These are phyloP conservation scores for Drosophila pruinosa DNA, from an alignment of 1,140 invertebrate species.

Conservation along the genomic window DNA sequence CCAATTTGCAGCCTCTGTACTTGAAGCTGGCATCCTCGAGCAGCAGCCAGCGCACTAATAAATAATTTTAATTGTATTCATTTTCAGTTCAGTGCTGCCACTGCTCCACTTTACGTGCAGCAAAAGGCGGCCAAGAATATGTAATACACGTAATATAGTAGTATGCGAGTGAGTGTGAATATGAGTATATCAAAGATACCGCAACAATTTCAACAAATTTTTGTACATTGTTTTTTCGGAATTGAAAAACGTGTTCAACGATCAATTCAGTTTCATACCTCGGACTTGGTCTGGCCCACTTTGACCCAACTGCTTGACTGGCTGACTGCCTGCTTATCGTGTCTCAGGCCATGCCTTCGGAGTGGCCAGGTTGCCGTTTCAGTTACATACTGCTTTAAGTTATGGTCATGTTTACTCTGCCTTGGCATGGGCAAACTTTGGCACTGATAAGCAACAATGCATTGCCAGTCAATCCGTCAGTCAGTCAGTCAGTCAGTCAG, in stretches of 20 bases:
- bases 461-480: slow-evolving; percentile 1
- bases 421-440: slow-evolving; percentile 72
- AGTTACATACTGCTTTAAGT: slow-evolving; percentile 22
- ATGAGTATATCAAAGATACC: slow-evolving; percentile 6
- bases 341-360: neutral
- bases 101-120: slow-evolving; percentile 50
- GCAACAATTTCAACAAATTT: slow-evolving; percentile 15
- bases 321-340: slow-evolving; percentile 18
- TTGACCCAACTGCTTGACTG: neutral
- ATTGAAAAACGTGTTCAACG: slow-evolving; percentile 68
- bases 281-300: slow-evolving; percentile 29
- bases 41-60: slow-evolving; percentile 55
- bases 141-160: neutral
- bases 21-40: slow-evolving; percentile 33
- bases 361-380: slow-evolving; percentile 14
- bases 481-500: slow-evolving; percentile 12
- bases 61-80: slow-evolving; percentile 78
- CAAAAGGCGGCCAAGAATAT: slow-evolving; percentile 54
- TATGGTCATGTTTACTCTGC: slow-evolving; percentile 43
- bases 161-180: neutral
- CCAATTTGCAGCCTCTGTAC: slow-evolving; percentile 52
- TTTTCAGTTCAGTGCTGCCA: slow-evolving; percentile 28
- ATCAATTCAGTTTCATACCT: slow-evolving; percentile 60
- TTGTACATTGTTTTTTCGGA: slow-evolving; percentile 11
- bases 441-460: slow-evolving; percentile 63